Conservation (phyloP, 2,888 invertebrate species). For the Zygogramma bicolorata region DNA sequence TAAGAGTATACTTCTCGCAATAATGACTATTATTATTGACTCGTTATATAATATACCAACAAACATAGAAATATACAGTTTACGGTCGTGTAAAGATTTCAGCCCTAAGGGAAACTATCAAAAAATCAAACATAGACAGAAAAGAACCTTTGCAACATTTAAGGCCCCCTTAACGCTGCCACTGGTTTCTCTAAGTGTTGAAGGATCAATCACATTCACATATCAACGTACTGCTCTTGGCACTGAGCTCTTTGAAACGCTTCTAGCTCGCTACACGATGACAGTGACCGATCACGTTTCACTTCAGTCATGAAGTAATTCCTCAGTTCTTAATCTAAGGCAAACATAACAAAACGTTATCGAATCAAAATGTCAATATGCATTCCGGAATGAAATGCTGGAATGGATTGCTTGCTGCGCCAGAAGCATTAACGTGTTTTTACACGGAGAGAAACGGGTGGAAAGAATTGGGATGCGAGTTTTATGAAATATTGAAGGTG, state of each 20-base stretch:
- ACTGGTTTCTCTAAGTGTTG: not conserved
- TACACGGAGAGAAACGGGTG: not conserved
- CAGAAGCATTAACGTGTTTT: not conserved
- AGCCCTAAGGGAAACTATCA: too few species aligned
- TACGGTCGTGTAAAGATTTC: too few species aligned
- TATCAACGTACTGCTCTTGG: constrained; percentile 13
- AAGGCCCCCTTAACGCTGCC: too few species aligned
- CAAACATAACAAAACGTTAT: constrained; percentile 26
- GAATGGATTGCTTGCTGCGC: constrained; percentile 6
- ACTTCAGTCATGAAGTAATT: constrained; percentile 26
- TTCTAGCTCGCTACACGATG: constrained; percentile 20
- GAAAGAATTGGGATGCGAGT: not conserved
- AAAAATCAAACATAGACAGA: too few species aligned
- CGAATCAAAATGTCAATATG: constrained; percentile 34
- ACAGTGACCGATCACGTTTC: constrained; percentile 32
- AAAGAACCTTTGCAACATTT: too few species aligned
- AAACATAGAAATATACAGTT: too few species aligned
- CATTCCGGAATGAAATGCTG: constrained; percentile 3
- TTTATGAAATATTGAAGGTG: too few species aligned
- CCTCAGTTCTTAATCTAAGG: constrained; percentile 16
- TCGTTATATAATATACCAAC: too few species aligned
- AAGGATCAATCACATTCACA: constrained; percentile 30
- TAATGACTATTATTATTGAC: too few species aligned
- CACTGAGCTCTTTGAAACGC: constrained; percentile 22
- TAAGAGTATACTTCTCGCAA: too few species aligned